Percentiles rank a stretch among this genome's conserved stretches.
Evolutionary conservation across 2,888 invertebrate species (phyloP).

Genomic region (Azorinus chamasolen): DNA sequence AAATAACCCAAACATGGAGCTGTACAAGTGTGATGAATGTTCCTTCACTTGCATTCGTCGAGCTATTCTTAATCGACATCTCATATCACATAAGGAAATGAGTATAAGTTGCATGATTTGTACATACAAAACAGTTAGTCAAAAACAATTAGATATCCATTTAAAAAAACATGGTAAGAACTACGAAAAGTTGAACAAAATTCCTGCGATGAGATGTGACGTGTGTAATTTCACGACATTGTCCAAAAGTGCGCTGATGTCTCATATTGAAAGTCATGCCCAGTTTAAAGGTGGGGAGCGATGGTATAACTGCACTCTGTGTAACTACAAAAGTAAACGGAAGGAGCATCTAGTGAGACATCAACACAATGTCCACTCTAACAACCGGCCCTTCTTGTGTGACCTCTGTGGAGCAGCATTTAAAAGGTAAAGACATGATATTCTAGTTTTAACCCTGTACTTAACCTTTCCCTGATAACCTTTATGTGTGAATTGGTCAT

Average conservation of each 20-base stretch:
- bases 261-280: slow-evolving; percentile 9
- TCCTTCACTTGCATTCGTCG: slow-evolving; percentile 85
- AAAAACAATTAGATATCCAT: slow-evolving; percentile 20
- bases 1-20: slow-evolving; percentile 62
- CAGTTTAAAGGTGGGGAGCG: slow-evolving; percentile 25
- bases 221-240: slow-evolving; percentile 14
- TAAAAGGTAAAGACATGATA: slow-evolving; percentile 83
- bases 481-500: no score
- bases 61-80: slow-evolving; percentile 85
- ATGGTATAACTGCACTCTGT: slow-evolving; percentile 83
- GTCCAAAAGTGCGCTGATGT: slow-evolving; percentile 9
- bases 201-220: slow-evolving; percentile 7
- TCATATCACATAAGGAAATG: slow-evolving; percentile 82
- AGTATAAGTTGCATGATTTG: slow-evolving; percentile 79
- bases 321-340: slow-evolving; percentile 85
- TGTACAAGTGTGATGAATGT: slow-evolving; percentile 84
- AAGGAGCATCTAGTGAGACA: slow-evolving; percentile 86
- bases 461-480: no score
- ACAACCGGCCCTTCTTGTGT: slow-evolving; percentile 88
- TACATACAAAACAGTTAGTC: slow-evolving; percentile 79
- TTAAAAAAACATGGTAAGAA: slow-evolving; percentile 7
- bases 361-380: slow-evolving; percentile 87
- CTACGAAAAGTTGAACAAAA: background rate
- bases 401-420: slow-evolving; percentile 88
- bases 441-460: no score